These are phyloP conservation scores for Acholoe squamosa DNA, from an alignment of 2,888 invertebrate genomes.

Conservation along the genomic window DNA sequence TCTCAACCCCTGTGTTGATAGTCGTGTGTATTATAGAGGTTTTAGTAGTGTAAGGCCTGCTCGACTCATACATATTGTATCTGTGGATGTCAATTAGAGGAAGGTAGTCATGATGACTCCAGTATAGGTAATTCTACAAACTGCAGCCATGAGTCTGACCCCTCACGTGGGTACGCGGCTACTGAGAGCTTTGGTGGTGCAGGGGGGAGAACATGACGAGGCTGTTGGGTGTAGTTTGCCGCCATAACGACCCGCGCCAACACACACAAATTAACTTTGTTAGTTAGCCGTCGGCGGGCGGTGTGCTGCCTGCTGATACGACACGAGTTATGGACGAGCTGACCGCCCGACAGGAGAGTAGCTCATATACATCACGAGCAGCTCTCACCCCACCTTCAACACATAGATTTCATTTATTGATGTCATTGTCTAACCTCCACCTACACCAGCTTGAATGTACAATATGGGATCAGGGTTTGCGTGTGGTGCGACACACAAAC, in stretches of 20 bases:
- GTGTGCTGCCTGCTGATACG: neutral
- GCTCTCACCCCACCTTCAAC: neutral
- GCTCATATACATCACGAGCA: conserved; percentile 9
- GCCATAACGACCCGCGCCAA: neutral
- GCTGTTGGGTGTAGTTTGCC: neutral
- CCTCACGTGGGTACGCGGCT: too few relatives aligned
- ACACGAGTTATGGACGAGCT: conserved; percentile 11
- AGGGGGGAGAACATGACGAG: neutral
- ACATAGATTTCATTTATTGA: neutral
- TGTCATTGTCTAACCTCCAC: neutral
- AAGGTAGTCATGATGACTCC: too few relatives aligned
- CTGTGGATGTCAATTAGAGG: too few relatives aligned
- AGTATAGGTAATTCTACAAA: too few relatives aligned
- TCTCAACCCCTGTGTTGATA: neutral
- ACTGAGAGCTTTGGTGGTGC: neutral
- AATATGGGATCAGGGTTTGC: neutral
- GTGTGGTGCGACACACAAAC: neutral
- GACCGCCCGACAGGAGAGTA: neutral
- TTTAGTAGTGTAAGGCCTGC: too few relatives aligned
- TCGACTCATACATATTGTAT: too few relatives aligned
- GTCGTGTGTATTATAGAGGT: too few relatives aligned
- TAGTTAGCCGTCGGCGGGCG: conserved; percentile 28
- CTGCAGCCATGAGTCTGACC: too few relatives aligned
- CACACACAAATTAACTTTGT: conserved; percentile 13
- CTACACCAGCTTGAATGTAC: neutral